Conservation (phyloP, 1,140 invertebrate species). For the Phymorhynchus buccinoides region DNA sequence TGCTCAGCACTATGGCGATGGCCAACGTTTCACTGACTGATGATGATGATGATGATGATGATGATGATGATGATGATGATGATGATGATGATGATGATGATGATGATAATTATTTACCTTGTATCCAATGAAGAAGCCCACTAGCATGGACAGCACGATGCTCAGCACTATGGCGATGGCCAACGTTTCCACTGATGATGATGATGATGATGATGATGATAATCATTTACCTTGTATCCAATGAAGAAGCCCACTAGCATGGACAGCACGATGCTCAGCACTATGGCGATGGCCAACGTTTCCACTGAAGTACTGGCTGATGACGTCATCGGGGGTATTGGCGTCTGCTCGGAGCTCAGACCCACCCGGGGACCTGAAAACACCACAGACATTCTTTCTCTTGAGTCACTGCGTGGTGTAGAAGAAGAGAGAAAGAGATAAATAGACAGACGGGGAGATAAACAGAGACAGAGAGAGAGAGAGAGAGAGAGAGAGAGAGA, state of each 20-base stretch:
- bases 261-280: slow-evolving; percentile 58
- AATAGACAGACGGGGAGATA: not conserved
- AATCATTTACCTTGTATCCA: slow-evolving; percentile 60
- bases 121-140: slow-evolving; percentile 59
- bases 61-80: no score
- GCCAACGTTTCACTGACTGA: slow-evolving; percentile 52
- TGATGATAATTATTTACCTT: no score
- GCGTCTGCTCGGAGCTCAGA: slow-evolving; percentile 31
- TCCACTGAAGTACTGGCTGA: slow-evolving; percentile 32
- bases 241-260: slow-evolving; percentile 57
- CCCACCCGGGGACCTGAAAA: slow-evolving; percentile 24
- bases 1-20: slow-evolving; percentile 57
- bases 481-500: not conserved
- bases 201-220: no score
- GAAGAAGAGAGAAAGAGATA: slow-evolving; percentile 12
- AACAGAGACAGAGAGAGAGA: not conserved
- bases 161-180: slow-evolving; percentile 57
- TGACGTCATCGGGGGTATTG: not conserved
- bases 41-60: no score
- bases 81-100: no score
- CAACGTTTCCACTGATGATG: slow-evolving; percentile 42
- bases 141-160: slow-evolving; percentile 56
- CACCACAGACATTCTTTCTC: not conserved
- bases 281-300: slow-evolving; percentile 54
- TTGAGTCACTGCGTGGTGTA: not conserved